Evolutionary conservation across 2,888 invertebrate species (phyloP).

Genomic region (Desoria tigrina): DNA sequence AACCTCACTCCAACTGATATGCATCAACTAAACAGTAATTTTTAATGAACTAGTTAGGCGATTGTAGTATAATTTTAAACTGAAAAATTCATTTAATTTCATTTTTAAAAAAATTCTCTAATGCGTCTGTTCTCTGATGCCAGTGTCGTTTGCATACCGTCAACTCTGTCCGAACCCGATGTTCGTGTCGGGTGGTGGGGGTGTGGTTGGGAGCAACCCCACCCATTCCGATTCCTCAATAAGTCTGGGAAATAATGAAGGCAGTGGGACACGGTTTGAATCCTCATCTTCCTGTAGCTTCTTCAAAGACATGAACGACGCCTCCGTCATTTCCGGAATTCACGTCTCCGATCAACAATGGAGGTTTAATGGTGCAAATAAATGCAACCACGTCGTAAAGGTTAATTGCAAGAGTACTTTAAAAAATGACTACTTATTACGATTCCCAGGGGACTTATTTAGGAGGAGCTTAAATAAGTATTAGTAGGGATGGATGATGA

Average conservation of each 20-base stretch:
- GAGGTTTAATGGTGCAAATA: conserved; percentile 26
- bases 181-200: conserved; percentile 4
- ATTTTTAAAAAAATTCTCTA: too few species aligned
- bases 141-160: conserved; percentile 32
- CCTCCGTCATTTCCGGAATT: conserved; percentile 30
- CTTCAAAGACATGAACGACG: conserved; percentile 24
- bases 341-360: conserved; percentile 32
- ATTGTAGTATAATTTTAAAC: too few species aligned
- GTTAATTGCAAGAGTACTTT: conserved; percentile 3
- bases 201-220: neutral
- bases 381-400: conserved; percentile 36
- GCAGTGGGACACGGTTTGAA: too few species aligned
- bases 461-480: too few species aligned
- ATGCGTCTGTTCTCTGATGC: too few species aligned
- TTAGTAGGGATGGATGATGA: too few species aligned
- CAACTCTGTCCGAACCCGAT: conserved; percentile 39
- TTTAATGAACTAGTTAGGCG: too few species aligned
- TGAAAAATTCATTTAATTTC: too few species aligned
- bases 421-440: too few species aligned
- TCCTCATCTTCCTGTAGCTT: conserved; percentile 32
- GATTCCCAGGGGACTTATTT: too few species aligned
- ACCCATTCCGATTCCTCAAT: neutral
- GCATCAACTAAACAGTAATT: too few species aligned
- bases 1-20: too few species aligned
- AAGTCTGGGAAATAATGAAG: neutral